Evolutionary conservation across 2,888 invertebrate species (phyloP), one percentile per base, ranked within the genome.

Genomic region (Aspidapion aeneum): DNA sequence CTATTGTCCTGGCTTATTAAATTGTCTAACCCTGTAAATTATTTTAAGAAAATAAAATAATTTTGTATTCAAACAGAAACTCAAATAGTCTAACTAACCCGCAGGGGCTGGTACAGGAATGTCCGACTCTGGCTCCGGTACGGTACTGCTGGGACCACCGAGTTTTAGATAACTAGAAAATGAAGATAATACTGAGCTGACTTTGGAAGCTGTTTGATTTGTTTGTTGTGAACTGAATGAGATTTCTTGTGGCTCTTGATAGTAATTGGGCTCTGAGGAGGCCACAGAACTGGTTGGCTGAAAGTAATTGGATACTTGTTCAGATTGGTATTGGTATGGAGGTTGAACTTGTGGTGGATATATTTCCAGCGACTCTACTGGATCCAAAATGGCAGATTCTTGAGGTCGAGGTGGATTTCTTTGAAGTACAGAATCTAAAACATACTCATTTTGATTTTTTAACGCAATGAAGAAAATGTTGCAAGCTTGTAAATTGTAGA

Each of bases 161-260:
- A 72, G 65, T 65, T 72, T 72, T 61, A 77, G 70, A 78, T 85
- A 85, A 70, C 80, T 85, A 0, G 85, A 84, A 68, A 86, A 85
- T 0, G 87, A 87, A 35, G 85, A 86, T 67, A 88, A 85, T 0
- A 88, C 87, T 9, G 85, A 86, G 56, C 86, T 85, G 0, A 87
- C 85, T 61, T 74, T 71, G 0, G 74, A 72, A 21, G 63, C 55
- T 7, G 62, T 52, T 60, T 62, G 63, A 55, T 60, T 49, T 9
- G 57, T 35, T 51, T 3, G 35, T 35, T 51, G 21, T 55, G 21
- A 57, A 9, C 22, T 52, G 12, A 16, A 12, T 20, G 35, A 19
- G 35, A 55, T 52, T 51, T 57, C 56, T 57, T 61, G 60, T 52
- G 17, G 57, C 55, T 9, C 22, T 17, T 19, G 16, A 21, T 58